Evolutionary conservation across 2,888 invertebrate species (phyloP).

Genomic region (Lasioglossum morio): DNA sequence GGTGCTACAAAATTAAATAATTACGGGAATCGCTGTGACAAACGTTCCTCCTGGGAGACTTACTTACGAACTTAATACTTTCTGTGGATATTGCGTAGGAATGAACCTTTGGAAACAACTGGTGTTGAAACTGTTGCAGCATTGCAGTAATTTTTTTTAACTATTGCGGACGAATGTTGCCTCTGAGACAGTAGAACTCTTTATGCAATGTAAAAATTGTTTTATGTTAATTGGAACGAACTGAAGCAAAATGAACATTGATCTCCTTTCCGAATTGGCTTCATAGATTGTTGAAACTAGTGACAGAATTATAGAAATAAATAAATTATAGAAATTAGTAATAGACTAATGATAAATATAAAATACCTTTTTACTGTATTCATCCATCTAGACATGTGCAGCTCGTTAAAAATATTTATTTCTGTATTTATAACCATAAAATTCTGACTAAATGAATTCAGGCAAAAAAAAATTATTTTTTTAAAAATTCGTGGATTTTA

Average conservation of each 20-base stretch:
- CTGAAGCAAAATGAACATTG: not conserved
- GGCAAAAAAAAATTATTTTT: not conserved
- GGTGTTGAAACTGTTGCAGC: not conserved
- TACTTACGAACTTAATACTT: not conserved
- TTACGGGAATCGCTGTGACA: slow-evolving; percentile 26
- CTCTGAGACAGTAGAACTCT: not conserved
- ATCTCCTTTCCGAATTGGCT: no score
- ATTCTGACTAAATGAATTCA: not conserved
- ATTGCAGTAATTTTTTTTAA: not conserved
- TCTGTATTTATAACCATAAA: not conserved
- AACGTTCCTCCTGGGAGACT: not conserved
- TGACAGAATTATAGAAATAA: no score
- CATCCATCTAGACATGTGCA: not conserved
- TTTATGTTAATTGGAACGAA: not conserved
- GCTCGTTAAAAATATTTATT: no score
- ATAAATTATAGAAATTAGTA: no score
- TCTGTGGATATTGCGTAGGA: not conserved
- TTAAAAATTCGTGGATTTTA: not conserved
- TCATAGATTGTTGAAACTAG: no score
- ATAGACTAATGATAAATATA: not conserved
- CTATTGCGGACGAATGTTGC: no score
- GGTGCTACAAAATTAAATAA: slow-evolving; percentile 52
- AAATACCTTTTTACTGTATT: not conserved
- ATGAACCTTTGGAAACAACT: not conserved
- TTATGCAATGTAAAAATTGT: not conserved